Base-by-base conservation (phyloP, 2,888 invertebrate genomes). In the Nomada lathburiana region DNA sequence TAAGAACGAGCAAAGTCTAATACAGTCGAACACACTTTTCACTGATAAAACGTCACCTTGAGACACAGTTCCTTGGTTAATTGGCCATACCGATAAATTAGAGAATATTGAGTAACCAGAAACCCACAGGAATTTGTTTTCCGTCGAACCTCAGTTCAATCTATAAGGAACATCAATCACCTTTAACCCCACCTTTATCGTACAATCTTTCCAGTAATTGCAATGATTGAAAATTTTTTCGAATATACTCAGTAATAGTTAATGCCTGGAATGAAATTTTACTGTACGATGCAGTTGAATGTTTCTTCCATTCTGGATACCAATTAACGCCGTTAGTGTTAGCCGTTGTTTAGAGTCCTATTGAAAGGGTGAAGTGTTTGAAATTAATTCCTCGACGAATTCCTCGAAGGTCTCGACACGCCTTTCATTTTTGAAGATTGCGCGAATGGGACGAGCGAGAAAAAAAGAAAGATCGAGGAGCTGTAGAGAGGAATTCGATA, bases 401-500 rank as follows among this genome's bases (percentile, higher is more conserved):
- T 36, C 20, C 18, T 29, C 5, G 26, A 55, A 62, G 23, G 23
- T 42, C 18, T 20, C 47, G 16, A 42, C 42, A n/a, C 10, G 44
- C 55, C 76, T 75, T 52, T 67, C 52, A 36, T 42, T 53, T 18
- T 29, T 0, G 16, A 64, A 69, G 29, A 81, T 83, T 80, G 57
- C 73, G 64, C 60, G 60, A 76, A n/a, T 7, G 59, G 68, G 52
- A 53, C 42, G 50, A 57, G 57, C 11, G 2, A 7, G 11, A 18
- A 29, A 36, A 18, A 23, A 44, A 23, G 73, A 71, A 80, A 71
- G 65, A 71, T 74, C 42, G 76, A 60, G 65, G 71, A 82, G 82
- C 76, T 83, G 70, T 47, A 16, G 86, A 80, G 36, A 80, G 4
- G 71, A 80, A 47, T 62, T 42, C 65, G 84, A 78, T 65, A 80